phyloP scores from a whole-genome alignment of 2,888 invertebrate species.

The Azorinus chamasolen region DNA sequence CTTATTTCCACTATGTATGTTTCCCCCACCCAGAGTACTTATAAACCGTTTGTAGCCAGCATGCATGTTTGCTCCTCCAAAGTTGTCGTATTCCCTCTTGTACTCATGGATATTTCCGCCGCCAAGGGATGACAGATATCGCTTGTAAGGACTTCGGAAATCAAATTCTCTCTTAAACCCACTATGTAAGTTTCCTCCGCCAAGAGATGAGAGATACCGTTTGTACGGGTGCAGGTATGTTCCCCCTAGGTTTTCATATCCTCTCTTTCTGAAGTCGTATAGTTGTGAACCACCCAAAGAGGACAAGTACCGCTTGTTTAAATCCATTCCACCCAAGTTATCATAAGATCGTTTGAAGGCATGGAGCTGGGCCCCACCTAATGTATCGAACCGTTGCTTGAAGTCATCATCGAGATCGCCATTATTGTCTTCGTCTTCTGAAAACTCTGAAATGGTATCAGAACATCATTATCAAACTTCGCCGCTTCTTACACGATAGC shows the following conservation, averaged over 20 bases:
- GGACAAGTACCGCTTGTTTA: constrained; percentile 41
- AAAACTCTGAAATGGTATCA: too few species aligned
- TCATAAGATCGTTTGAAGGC: constrained; percentile 49
- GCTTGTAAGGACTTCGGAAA: constrained; percentile 38
- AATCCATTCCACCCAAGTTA: constrained; percentile 37
- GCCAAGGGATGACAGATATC: constrained; percentile 46
- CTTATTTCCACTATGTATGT: constrained; percentile 44
- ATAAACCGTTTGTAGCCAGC: constrained; percentile 40
- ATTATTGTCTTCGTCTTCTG: too few species aligned
- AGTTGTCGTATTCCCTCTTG: constrained; percentile 38
- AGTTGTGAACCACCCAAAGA: constrained; percentile 43
- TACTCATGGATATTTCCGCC: constrained; percentile 46
- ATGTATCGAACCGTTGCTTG: constrained; percentile 32
- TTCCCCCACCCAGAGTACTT: constrained; percentile 41
- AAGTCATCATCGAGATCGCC: background rate
- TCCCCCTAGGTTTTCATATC: constrained; percentile 50
- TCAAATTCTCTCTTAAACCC: constrained; percentile 35
- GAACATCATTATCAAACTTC: too few species aligned
- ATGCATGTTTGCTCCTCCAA: constrained; percentile 26
- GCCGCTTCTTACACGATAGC: too few species aligned
- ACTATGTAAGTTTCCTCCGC: constrained; percentile 36
- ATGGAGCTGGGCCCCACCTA: constrained; percentile 48
- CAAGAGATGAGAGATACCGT: constrained; percentile 34
- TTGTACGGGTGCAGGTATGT: constrained; percentile 48
- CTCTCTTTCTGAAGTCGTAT: constrained; percentile 45